Percentiles rank a stretch among this genome's conserved stretches.
Conservation (phyloP, 2,113 vertebrate genomes). For the Neodontobutis hainanensis region DNA sequence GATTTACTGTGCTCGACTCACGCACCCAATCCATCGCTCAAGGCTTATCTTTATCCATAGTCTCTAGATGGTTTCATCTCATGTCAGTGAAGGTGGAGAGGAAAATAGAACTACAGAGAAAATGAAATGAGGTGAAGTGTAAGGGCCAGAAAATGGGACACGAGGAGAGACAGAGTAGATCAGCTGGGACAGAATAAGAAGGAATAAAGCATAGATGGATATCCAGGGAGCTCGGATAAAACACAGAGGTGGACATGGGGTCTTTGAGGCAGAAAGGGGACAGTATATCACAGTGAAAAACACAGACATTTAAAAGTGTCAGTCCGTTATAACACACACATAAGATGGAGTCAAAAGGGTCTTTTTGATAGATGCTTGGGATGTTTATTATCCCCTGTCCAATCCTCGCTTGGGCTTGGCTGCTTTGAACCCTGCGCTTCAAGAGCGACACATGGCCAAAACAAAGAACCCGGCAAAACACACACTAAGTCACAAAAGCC, state of each 20-base stretch:
- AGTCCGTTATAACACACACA: no score
- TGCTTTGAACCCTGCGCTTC: constrained; percentile 61
- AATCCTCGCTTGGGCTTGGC: constrained; percentile 25
- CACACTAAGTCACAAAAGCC: constrained; percentile 69
- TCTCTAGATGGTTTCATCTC: constrained; percentile 43
- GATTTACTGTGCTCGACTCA: constrained; percentile 53
- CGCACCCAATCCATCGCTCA: constrained; percentile 45
- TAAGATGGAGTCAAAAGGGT: constrained; percentile 26
- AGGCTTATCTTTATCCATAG: constrained; percentile 63
- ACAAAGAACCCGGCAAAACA: constrained; percentile 68
- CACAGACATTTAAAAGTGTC: no score
- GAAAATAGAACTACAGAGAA: constrained; percentile 9
- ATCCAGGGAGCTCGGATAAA: constrained; percentile 27
- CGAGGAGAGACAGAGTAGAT: constrained; percentile 14
- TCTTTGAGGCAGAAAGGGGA: constrained; percentile 13
- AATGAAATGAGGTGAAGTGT: not conserved
- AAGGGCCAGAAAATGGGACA: constrained; percentile 16
- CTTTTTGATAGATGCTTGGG: constrained; percentile 53
- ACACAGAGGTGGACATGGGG: not conserved
- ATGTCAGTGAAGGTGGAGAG: constrained; percentile 36
- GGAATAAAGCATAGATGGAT: constrained; percentile 28
- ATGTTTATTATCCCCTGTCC: constrained; percentile 49
- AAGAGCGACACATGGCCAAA: constrained; percentile 64
- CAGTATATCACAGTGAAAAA: not conserved
- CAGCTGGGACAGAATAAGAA: constrained; percentile 16